Evolutionary conservation across 2,797 vertebrate species (phyloP).

Genomic region (Tenualosa ilisha): DNA sequence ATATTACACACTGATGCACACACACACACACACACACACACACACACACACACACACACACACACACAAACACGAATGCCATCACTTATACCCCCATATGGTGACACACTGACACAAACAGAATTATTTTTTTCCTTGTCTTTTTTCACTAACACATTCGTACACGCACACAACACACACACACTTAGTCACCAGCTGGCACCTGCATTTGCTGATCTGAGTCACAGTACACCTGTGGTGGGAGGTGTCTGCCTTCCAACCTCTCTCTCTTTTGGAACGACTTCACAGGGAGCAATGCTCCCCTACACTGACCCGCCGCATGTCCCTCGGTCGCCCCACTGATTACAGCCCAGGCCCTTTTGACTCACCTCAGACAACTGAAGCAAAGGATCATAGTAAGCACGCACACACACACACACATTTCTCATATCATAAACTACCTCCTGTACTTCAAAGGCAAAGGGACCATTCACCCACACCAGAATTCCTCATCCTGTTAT

Average conservation of each 20-base stretch:
- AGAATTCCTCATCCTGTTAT: background rate
- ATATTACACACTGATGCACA: conserved; percentile 29
- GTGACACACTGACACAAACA: background rate
- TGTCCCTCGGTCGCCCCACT: background rate
- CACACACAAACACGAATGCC: background rate
- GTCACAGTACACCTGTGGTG: background rate
- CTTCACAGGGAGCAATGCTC: too few species aligned
- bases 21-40: background rate
- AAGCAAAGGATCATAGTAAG: background rate
- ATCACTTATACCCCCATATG: background rate
- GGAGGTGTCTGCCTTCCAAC: background rate
- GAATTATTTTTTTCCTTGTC: background rate
- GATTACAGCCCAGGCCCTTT: background rate
- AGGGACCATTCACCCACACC: background rate
- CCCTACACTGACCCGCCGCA: too few species aligned
- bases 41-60: conserved; percentile 15
- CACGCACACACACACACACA: background rate
- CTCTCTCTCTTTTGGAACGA: background rate
- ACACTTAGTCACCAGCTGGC: background rate
- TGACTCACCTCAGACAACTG: background rate
- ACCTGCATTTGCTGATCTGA: background rate
- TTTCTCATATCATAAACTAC: background rate
- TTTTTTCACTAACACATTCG: background rate
- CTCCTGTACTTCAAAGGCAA: background rate
- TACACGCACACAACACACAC: background rate